A percentile compares a stretch with the other conserved stretches of the same genome.
phyloP scores from a whole-genome alignment of 2,888 invertebrate species.

The Nomada goodeniana region DNA sequence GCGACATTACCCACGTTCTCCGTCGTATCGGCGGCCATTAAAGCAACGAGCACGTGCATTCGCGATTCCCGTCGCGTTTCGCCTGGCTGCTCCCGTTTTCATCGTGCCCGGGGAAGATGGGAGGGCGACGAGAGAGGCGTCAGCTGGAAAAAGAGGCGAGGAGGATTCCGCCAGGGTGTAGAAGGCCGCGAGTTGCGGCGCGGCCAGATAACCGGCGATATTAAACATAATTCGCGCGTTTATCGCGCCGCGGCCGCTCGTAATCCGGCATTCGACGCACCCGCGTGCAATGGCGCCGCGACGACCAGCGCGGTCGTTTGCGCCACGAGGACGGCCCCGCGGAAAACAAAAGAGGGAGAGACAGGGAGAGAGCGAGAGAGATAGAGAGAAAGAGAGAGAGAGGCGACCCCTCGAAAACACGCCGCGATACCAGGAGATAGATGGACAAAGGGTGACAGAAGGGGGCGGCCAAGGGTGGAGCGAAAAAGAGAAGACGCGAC shows the following conservation, averaged over 20 bases:
- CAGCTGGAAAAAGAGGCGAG: background rate
- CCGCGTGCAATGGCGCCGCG: conserved; percentile 56
- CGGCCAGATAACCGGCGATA: conserved; percentile 65
- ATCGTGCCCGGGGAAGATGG: conserved; percentile 9
- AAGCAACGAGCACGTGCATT: conserved; percentile 41
- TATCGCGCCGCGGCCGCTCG: conserved; percentile 74
- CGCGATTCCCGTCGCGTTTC: conserved; percentile 23
- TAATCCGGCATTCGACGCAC: conserved; percentile 68
- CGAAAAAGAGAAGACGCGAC: background rate
- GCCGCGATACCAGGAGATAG: conserved; percentile 49
- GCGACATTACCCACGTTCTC: conserved; percentile 31
- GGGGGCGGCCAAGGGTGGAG: background rate
- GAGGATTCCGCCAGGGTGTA: conserved; percentile 9
- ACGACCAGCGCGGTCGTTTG: conserved; percentile 61
- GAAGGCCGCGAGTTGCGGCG: conserved; percentile 33
- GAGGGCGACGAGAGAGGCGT: no score
- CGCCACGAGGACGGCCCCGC: conserved; percentile 49
- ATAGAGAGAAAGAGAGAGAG: conserved; percentile 57
- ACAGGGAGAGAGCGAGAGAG: conserved; percentile 41
- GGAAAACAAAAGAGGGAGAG: conserved; percentile 63
- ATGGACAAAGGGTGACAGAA: conserved; percentile 14
- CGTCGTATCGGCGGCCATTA: conserved; percentile 45
- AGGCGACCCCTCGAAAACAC: conserved; percentile 66
- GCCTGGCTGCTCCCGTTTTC: background rate
- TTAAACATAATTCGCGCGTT: conserved; percentile 78